A percentile compares a stretch with the other conserved stretches of the same genome.
phyloP scores from a whole-genome alignment of 2,797 vertebrate species.

The Tenualosa ilisha region DNA sequence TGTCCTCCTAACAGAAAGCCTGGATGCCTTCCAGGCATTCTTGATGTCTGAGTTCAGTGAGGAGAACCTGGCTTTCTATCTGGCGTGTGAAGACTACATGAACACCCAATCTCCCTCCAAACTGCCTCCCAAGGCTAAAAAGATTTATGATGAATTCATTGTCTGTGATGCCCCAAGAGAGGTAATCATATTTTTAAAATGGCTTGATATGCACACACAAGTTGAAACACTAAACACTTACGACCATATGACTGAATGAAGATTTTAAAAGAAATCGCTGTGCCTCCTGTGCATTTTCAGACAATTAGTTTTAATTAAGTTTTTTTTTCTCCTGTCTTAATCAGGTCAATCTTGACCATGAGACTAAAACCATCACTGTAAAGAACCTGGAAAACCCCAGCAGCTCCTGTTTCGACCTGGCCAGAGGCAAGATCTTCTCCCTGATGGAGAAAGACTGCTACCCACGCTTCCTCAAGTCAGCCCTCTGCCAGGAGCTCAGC shows the following conservation, averaged over 20 bases:
- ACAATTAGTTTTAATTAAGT: background rate
- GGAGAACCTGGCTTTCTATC: constrained; percentile 95
- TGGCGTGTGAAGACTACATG: constrained; percentile 93
- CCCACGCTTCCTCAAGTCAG: constrained; percentile 87
- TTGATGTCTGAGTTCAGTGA: constrained; percentile 94
- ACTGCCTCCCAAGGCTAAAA: constrained; percentile 83
- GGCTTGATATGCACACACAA: background rate
- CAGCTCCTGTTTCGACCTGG: constrained; percentile 77
- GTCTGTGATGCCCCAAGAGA: constrained; percentile 88
- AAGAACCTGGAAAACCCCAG: constrained; percentile 71
- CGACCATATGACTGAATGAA: background rate
- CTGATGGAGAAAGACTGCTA: constrained; percentile 98
- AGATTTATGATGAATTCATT: constrained; percentile 92
- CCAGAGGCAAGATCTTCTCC: constrained; percentile 84
- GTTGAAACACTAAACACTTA: background rate
- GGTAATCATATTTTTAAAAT: constrained; percentile 67
- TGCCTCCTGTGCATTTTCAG: background rate
- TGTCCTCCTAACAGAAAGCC: constrained; percentile 77
- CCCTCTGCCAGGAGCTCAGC: constrained; percentile 67
- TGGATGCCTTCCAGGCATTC: constrained; percentile 89
- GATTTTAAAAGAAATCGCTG: background rate
- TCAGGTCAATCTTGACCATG: constrained; percentile 92
- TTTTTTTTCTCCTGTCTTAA: background rate
- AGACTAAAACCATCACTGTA: constrained; percentile 80
- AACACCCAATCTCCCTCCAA: constrained; percentile 83